Base-by-base conservation (phyloP, 1,140 invertebrate genomes). In the Achatina immaculata region DNA sequence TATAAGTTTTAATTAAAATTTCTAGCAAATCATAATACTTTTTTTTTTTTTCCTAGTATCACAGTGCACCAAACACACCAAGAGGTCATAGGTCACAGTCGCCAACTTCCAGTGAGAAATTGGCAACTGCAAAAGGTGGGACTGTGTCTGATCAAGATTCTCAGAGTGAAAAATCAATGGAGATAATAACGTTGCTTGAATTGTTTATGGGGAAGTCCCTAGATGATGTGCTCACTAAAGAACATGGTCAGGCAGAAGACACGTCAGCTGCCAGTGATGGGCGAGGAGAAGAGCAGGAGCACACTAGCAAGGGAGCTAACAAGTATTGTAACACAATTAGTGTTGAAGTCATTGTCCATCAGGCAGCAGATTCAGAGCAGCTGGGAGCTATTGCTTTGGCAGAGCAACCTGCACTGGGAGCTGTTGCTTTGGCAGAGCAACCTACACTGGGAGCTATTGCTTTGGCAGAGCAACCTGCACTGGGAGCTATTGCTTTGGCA, bases 61-160 rank as follows among this genome's bases (percentile, higher is more conserved):
- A 87, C 73, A 90, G 89, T 83, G 89, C 88, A 42, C 83, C 81
- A 68, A 80, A 81, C 19, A 83, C 83, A 36, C 83, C 83, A 21
- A 43, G 55, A 43, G 48, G 65, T 45, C 43, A 65, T 4, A 78
- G 79, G 40, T 81, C 81, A 38, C 74, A 65, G 24, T 58, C 83
- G 28, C 77, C 80, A n/a, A 21, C 28, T n/a, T 38, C 48, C 11
- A 66, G 74, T n/a, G 65, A 34, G n/a, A 58, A 73, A 83, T 75
- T 48, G 9, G 73, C 31, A 55, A 75, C 73, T 34, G 31, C 58
- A 21, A 58, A 75, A 38, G 7, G 36, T 75, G 45, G 9, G 14
- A 28, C 6, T 42, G 42, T 31, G 21, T 75, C 73, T 36, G 48
- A 75, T 43, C 45, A 55, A 55, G 55, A 75, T 34, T 75, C 73